Base-by-base conservation (phyloP, 2,113 vertebrate genomes). In the Pluvialis apricaria region DNA sequence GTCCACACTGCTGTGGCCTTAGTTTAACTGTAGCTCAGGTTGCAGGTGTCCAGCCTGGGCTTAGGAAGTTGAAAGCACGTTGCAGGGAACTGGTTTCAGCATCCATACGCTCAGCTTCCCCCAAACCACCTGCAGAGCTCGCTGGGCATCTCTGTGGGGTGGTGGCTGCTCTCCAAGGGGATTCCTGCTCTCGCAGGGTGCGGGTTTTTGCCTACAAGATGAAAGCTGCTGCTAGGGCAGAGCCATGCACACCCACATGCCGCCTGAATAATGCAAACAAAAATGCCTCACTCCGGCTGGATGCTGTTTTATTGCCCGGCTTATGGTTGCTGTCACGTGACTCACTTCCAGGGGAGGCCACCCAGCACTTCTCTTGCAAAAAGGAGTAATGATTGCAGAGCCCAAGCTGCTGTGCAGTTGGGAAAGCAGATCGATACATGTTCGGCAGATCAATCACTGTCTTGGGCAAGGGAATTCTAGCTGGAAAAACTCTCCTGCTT, bases 191-290 rank as follows among this genome's bases (percentile, higher is more conserved):
- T 9, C 4, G 1, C 73, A 85, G 49, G 31, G 4, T 62, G 55
- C 7, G 0, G 36, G 18, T 55, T 66, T 83, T 83, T 96, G 89
- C 75, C 75, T 85, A 5, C 28, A 61, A 85, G 85, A 82, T 24
- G 62, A 64, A 78, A 86, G 84, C 93, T 87, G 85, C 94, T 95
- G 92, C 90, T 85, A 47, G 75, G 84, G 90, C 93, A 93, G 87
- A 94, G 79, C 62, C 82, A 52, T 34, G 34, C 58, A 90, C 78
- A 61, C 84, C 92, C 93, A 96, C 90, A 47, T 26, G 66, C 81
- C 60, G 75, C n/a, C 87, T 93, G 93, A 60, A 88, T 90, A 89
- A 92, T 73, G 95, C 82, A 94, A 96, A 94, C 87, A 93, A 61
- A 87, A 93, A 65, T 40, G 73, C 75, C 90, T 87, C 0, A 2